A percentile compares a stretch with the other conserved stretches of the same genome.
Conservation (phyloP, 2,797 vertebrate species). For the Potorous gilbertii region DNA sequence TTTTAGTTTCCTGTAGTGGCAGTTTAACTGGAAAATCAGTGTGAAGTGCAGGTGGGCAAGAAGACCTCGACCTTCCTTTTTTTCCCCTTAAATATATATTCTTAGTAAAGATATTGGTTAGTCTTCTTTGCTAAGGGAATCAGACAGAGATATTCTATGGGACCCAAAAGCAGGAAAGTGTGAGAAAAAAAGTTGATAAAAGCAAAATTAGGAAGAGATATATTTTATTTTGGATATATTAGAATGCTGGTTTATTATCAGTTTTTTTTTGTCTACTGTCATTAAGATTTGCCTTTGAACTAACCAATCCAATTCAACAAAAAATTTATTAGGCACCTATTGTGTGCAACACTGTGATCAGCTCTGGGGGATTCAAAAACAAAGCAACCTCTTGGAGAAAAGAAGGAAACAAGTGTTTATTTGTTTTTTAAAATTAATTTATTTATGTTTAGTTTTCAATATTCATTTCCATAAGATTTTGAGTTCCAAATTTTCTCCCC, state of each 20-base stretch:
- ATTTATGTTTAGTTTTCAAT: no score
- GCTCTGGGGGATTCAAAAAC: neutral
- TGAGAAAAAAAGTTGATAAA: neutral
- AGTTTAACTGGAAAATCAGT: constrained; percentile 74
- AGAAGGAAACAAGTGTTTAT: neutral
- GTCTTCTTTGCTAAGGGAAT: neutral
- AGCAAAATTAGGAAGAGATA: neutral
- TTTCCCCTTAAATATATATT: neutral
- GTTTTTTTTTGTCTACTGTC: neutral
- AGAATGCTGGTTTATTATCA: neutral
- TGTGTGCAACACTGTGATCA: neutral
- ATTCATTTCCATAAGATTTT: no score
- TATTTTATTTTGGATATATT: neutral
- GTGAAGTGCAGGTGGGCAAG: constrained; percentile 35
- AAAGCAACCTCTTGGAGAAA: neutral
- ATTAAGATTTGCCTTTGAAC: neutral
- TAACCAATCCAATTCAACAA: neutral
- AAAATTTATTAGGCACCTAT: neutral
- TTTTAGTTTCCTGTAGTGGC: constrained; percentile 70
- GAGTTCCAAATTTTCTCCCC: no score
- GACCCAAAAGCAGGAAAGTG: neutral
- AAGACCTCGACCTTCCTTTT: constrained; percentile 61
- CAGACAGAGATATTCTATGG: neutral
- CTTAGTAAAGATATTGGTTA: constrained; percentile 41
- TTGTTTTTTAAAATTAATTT: no score